Evolutionary conservation across 2,113 vertebrate species (phyloP), one percentile per base, ranked within the genome.

Genomic region (Cettia cetti): DNA sequence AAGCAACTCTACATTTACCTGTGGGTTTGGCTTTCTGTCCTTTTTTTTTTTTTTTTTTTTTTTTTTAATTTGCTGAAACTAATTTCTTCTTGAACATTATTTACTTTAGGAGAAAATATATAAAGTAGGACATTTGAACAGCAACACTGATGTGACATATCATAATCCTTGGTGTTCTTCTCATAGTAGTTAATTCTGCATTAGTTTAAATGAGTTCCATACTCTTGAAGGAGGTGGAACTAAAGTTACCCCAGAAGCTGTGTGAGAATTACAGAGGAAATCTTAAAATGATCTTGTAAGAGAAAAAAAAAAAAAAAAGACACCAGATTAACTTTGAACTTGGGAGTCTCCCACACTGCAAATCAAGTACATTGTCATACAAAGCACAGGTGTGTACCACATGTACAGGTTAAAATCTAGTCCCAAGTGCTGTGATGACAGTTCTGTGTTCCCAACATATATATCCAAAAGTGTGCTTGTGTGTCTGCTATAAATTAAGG

Each of bases 351-450:
- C 83, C 95, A 96, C 95, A 78, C 75, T 20, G 16, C 94, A 97
- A 96, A 96, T 96, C 90, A 95, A 94, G 49, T 6, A 27, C 39
- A 31, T 54, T 95, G 92, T 92, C 94, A 95, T 79, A 79, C 85
- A 88, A 90, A 85, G n/a, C 86, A 89, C 97, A 97, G 94, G 93
- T 97, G 96, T 85, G 70, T 75, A 71, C 85, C 96, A 97, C 94
- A 97, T 97, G 96, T 87, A 92, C 60, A 92, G 89, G 94, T 95
- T 86, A 87, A 93, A 89, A 86, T 90, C 71, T 49, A 54, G 66
- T 90, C 78, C 59, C 15, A 35, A 89, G 78, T 54, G 59, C 53
- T 6, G n/a, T 90, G 97, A 94, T 91, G 95, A 97, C 90, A 96
- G 52, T 81, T 95, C 56, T 91, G 56, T 86, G 74, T 40, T 95